A percentile compares a stretch with the other conserved stretches of the same genome.
Evolutionary conservation across 2,888 invertebrate genomes (phyloP).

Genomic region (Cephus spinipes): DNA sequence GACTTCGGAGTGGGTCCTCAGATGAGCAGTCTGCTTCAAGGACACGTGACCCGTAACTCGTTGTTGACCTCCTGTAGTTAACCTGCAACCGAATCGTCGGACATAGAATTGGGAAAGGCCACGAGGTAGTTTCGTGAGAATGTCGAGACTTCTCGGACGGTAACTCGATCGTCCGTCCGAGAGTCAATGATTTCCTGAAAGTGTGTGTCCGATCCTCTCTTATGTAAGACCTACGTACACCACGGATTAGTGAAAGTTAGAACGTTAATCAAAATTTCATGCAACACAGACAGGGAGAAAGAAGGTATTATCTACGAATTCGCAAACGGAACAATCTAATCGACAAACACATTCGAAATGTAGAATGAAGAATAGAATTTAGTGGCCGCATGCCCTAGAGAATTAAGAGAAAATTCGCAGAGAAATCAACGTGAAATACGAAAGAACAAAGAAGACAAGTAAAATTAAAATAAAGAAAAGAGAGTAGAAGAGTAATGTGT

Average conservation of each 20-base stretch:
- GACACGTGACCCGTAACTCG: slow-evolving; percentile 56
- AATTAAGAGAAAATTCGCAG: slow-evolving; percentile 20
- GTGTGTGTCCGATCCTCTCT: no score
- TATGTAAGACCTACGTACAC: background rate
- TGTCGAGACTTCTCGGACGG: background rate
- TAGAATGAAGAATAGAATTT: slow-evolving; percentile 22
- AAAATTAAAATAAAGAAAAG: background rate
- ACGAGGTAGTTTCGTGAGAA: background rate
- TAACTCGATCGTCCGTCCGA: no score
- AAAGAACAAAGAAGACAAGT: slow-evolving; percentile 10
- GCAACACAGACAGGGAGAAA: slow-evolving; percentile 50
- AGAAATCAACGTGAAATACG: slow-evolving; percentile 15
- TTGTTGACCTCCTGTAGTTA: slow-evolving; percentile 38
- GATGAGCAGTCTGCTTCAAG: slow-evolving; percentile 57
- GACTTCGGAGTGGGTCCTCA: slow-evolving; percentile 52
- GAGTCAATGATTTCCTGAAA: background rate
- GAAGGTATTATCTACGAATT: slow-evolving; percentile 34
- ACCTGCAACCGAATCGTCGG: slow-evolving; percentile 51
- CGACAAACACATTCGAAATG: slow-evolving; percentile 15
- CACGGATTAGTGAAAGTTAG: slow-evolving; percentile 55
- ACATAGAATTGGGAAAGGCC: background rate
- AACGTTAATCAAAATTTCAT: slow-evolving; percentile 56
- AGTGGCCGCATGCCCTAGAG: slow-evolving; percentile 25
- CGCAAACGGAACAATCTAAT: slow-evolving; percentile 9
- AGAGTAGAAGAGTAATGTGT: background rate